phyloP scores from a whole-genome alignment of 2,113 vertebrate genomes.

The Anolis sagrei region DNA sequence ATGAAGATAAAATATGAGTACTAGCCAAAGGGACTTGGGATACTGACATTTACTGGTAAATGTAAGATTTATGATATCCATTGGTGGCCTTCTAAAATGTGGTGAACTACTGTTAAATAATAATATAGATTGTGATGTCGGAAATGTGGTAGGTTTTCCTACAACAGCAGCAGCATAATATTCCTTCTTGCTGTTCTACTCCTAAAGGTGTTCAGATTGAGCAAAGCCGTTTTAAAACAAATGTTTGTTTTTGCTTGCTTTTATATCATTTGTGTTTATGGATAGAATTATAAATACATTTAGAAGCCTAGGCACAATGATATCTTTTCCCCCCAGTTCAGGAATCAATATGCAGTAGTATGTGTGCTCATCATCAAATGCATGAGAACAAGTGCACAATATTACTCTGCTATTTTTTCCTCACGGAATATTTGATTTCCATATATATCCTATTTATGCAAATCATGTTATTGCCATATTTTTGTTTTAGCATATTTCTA shows the following conservation, averaged over 20 bases:
- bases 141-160: background rate
- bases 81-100: background rate
- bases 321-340: background rate
- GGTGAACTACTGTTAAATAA: background rate
- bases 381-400: slow-evolving; percentile 8
- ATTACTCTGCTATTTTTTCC: slow-evolving; percentile 23
- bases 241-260: background rate
- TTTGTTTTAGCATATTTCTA: slow-evolving; percentile 58
- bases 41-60: background rate
- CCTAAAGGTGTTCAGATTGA: background rate
- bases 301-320: background rate
- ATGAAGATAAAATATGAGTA: background rate
- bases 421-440: slow-evolving; percentile 39
- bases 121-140: background rate
- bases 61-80: background rate
- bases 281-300: background rate
- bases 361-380: slow-evolving; percentile 38
- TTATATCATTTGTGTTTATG: slow-evolving; percentile 5
- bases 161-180: background rate
- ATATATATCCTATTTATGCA: slow-evolving; percentile 53
- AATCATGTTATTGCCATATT: slow-evolving; percentile 6
- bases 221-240: background rate
- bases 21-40: background rate
- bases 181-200: background rate
- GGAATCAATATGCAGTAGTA: slow-evolving; percentile 29